Percentiles rank a stretch among this genome's conserved stretches.
Evolutionary conservation across 2,113 vertebrate genomes (phyloP).

Genomic region (Trichechus manatus): DNA sequence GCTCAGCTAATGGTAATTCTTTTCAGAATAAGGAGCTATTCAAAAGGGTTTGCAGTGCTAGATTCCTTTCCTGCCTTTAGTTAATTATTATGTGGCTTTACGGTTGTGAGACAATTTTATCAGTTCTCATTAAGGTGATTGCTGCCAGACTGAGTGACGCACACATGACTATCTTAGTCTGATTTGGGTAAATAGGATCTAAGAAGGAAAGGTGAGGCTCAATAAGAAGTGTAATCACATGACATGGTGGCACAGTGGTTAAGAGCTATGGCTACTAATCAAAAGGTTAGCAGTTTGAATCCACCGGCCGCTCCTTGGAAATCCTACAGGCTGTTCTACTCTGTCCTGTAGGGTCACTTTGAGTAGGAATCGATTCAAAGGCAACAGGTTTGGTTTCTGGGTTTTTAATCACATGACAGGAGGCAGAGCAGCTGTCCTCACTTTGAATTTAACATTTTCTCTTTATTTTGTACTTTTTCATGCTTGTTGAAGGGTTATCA

Average conservation of each 20-base stretch:
- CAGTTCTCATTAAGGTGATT: neutral
- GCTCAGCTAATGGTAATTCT: neutral
- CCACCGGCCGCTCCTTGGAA: no score
- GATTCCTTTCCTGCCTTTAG: neutral
- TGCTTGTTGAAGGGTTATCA: neutral
- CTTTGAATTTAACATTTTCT: neutral
- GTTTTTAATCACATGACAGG: neutral
- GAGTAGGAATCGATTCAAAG: no score
- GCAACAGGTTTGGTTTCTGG: no score
- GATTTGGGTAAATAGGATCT: neutral
- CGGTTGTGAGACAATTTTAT: neutral
- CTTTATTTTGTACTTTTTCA: neutral
- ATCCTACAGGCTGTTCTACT: no score
- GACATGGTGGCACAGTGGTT: no score
- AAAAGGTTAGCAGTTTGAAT: no score
- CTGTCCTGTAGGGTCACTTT: no score
- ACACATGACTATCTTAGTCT: neutral
- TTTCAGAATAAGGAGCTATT: neutral
- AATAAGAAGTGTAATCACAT: neutral
- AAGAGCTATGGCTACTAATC: no score
- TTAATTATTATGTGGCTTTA: slow-evolving; percentile 38
- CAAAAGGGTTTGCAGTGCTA: neutral
- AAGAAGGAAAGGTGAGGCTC: neutral
- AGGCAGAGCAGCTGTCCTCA: neutral
- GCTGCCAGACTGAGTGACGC: neutral